Base-by-base conservation (phyloP, 53 echinoderm and acorn worm genomes). In the Stichopus horrens region DNA sequence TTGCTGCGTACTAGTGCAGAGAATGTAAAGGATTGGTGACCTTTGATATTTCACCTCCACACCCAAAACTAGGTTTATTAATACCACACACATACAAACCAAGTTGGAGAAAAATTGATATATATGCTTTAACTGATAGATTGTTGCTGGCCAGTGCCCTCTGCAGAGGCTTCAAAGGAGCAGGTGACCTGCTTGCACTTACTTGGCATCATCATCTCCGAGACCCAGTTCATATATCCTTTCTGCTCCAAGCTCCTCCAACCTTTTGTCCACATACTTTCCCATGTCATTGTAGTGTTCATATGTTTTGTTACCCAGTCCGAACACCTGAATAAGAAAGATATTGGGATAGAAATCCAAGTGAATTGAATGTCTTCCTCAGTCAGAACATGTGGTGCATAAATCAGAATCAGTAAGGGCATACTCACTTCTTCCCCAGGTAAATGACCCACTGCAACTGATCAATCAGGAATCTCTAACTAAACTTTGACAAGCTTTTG, bases 231-330 rank as follows among this genome's bases (percentile, higher is more conserved):
- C 99, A 86, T 88, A 98, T 87, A 98, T 90, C 55, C 94, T 83
- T 84, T 94, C 94, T 14, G 89, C 96, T 74, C 96, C 94, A 18
- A 98, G 91, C 79, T 96, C 99, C 37, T 91, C 95, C 71, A 98
- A 79, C 71, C 91, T 87, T 57, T 93, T 94, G 89, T 98, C 99
- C 57, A 96, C 91, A 83, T 89, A 98, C 76, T 88, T 96, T 11
- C 99, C 99, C 94, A 98, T 96, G 58, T 90, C 99, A 86, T 98
- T 98, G 92, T 98, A 98, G 88, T 98, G 99, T 58, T 98, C 99
- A 77, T 98, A 98, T 21, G 99, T 98, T 91, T 98, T 98, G 75
- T 98, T 98, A 22, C 99, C 99, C 9, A 98, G 76, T 9, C 93
- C 96, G 93, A 98, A 98, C 7, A 98, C 99, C 99, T 98, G 57